Evolutionary conservation across 2,888 invertebrate genomes (phyloP), one percentile per base, ranked within the genome.

Genomic region (Epistrophella euchroma): DNA sequence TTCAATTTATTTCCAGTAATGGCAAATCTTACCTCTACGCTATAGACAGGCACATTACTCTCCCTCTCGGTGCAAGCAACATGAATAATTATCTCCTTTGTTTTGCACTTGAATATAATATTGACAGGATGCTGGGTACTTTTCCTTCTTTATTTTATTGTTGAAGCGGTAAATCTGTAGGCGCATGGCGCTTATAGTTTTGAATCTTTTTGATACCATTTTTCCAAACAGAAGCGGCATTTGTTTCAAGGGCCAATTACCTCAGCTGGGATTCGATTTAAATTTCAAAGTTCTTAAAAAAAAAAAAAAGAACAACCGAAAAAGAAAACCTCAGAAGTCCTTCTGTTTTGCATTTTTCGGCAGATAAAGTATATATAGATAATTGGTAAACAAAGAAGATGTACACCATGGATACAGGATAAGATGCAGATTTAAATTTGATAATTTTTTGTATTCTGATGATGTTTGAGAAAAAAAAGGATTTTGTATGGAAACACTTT

Each of bases 171-270:
- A 77, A 72, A 77, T 78, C 60, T 37, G 47, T 62, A 85, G 72
- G 81, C 85, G 85, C 85, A 85, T 81, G 85, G 85, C 85, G 85
- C 81, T 85, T 45, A n/a, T n/a, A 71, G 7, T 62, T 56, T 19
- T 62, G 62, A 75, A 52, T 50, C 25, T 52, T 71, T 71, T 45
- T 66, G 47, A 62, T 52, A 45, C 43, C 3, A 35, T 58, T 40
- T 56, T 52, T 35, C 19, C 40, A 76, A 85, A 81, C 81, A 85
- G 85, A 81, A 85, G 85, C 84, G 56, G 55, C 68, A 68, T 55
- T 19, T 64, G 83, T 80, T 85, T 70, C 75, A 80, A 76, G 60
- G 47, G 19, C 25, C 85, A 81, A 85, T 85, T 85, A 85, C 68
- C 85, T 77, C 81, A 81, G 85, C 17, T 85, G 85, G 85, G 17